These are phyloP conservation scores for Caenorhabditis virilis DNA, from an alignment of 2,888 invertebrate species.

Conservation along the genomic window DNA sequence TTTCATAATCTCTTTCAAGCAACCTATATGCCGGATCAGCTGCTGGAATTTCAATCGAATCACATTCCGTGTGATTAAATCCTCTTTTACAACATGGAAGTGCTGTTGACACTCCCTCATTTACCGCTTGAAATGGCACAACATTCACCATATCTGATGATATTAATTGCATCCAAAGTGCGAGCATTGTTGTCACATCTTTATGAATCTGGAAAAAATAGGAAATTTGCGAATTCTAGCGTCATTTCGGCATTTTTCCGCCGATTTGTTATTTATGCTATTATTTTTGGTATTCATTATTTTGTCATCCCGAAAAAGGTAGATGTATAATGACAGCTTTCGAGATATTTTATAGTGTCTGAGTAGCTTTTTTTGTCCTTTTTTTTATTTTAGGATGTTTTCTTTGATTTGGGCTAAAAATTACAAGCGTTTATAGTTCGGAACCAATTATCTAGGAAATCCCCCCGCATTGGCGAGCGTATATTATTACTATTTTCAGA, in stretches of 20 bases:
- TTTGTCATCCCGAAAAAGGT: no score
- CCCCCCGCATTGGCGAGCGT: no score
- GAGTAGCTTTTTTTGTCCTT: no score
- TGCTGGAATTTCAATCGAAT: conserved; percentile 57
- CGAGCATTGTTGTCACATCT: conserved; percentile 75
- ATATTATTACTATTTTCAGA: no score
- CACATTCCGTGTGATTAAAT: conserved; percentile 64
- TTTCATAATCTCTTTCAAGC: conserved; percentile 1
- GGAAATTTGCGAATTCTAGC: background rate
- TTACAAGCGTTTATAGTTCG: no score
- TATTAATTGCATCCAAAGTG: conserved; percentile 65
- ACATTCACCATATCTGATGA: conserved; percentile 72
- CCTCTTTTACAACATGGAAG: conserved; percentile 64
- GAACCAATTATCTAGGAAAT: no score
- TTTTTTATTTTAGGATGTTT: no score
- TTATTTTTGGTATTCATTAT: no score
- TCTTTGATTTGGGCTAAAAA: no score
- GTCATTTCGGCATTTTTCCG: background rate
- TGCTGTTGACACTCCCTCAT: conserved; percentile 26
- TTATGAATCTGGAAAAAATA: conserved; percentile 71
- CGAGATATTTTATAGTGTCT: no score
- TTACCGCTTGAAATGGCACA: conserved; percentile 68
- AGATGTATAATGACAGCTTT: no score
- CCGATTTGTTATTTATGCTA: background rate
- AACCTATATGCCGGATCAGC: conserved; percentile 61